Evolutionary conservation across 2,113 vertebrate genomes (phyloP), one percentile per base, ranked within the genome.

Genomic region (Nothoprocta pentlandii): DNA sequence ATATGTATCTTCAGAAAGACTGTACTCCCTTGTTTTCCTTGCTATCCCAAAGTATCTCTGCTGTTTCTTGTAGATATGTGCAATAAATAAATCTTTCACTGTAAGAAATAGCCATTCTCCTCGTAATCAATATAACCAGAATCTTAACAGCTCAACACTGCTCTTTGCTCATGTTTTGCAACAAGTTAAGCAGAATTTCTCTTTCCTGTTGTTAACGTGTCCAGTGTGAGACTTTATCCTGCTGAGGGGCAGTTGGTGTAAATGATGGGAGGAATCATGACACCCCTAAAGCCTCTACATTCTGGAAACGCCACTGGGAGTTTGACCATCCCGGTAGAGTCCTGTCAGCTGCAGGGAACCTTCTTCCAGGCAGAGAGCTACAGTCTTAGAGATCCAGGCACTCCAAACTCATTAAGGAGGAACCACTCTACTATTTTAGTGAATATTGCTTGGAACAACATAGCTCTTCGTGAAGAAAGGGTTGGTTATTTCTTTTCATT

Each of bases 71-170:
- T 16, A 71, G 56, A 5, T 4, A 8, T 4, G 0, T 0, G 0
- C 85, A 23, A 34, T 20, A 54, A 22, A 34, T 22, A 54, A 41
- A 14, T 34, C 5, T 39, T 94, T 41, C 30, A n/a, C 9, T 12
- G 54, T 49, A 44, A 49, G 75, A 21, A 30, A n/a, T 3, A 0
- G 73, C 39, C 1, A 0, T 63, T 20, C 30, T 68, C 49, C 32
- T 59, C 66, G 1, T 0, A 3, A 0, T 1, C 14, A 7, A 1
- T 22, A 14, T 10, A 74, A 63, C 8, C 47, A 26, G 3, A 12
- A 54, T 15, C 0, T 30, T 63, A 44, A 1, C 47, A 34, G 4
- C 19, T 41, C 28, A 41, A 36, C 2, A 30, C 44, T 6, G 2
- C 26, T 63, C 34, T 28, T 10, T 61, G 46, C 53, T 32, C 21